Evolutionary conservation across 2,113 vertebrate genomes (phyloP).

Genomic region (Phodopus roborovskii): DNA sequence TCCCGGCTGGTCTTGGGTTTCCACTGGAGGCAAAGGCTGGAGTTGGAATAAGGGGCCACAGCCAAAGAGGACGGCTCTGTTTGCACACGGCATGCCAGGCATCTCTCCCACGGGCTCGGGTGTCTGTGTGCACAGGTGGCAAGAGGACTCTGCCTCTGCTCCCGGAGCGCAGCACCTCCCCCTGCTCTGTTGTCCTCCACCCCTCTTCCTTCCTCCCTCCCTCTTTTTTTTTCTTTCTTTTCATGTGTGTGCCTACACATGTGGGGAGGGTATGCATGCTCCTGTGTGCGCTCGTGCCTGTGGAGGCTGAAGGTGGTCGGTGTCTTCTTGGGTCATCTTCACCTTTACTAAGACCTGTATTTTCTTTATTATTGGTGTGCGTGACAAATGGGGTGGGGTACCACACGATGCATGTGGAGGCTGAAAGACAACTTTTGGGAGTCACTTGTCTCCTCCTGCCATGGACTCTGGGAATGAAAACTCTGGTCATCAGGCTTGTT

Average conservation of each 20-base stretch:
- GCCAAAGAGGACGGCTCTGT: conserved; percentile 62
- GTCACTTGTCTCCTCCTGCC: background rate
- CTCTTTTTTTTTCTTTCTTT: background rate
- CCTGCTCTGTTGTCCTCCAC: background rate
- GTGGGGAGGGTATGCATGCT: background rate
- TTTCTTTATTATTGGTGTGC: background rate
- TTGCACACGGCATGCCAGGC: background rate
- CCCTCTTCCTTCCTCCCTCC: accelerated
- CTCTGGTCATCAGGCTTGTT: background rate
- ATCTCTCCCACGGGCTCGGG: conserved; percentile 39
- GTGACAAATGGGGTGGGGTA: background rate
- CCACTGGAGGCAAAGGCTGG: background rate
- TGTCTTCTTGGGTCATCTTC: background rate
- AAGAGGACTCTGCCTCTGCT: background rate
- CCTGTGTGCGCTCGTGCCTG: background rate
- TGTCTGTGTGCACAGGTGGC: conserved; percentile 67
- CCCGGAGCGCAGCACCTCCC: accelerated
- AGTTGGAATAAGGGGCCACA: conserved; percentile 70
- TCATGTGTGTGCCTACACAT: background rate
- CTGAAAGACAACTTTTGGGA: background rate
- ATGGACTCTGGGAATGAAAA: too few species aligned
- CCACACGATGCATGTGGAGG: background rate
- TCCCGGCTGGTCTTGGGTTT: conserved; percentile 68
- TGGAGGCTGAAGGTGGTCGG: background rate
- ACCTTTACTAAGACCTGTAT: background rate